phyloP scores from a whole-genome alignment of 2,888 invertebrate genomes.

The Scrobipalpa atriplicella region DNA sequence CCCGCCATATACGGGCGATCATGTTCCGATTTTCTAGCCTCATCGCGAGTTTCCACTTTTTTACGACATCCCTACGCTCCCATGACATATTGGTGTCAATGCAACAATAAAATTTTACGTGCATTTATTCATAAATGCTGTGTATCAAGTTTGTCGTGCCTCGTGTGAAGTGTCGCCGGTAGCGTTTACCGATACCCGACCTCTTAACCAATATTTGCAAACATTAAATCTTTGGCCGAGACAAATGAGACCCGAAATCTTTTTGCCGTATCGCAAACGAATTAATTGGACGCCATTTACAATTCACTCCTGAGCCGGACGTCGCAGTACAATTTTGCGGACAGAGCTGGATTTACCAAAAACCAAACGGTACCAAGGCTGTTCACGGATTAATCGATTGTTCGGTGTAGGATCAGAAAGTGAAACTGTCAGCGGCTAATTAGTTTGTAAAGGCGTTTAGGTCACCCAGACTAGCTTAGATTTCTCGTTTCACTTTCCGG shows the following conservation, averaged over 20 bases:
- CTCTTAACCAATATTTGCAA: slow-evolving; percentile 72
- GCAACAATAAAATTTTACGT: slow-evolving; percentile 75
- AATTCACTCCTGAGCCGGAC: slow-evolving; percentile 37
- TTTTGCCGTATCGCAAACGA: slow-evolving; percentile 43
- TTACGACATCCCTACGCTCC: slow-evolving; percentile 54
- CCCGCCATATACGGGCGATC: slow-evolving; percentile 57
- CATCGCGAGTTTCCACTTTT: slow-evolving; percentile 66
- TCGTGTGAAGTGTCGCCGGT: slow-evolving; percentile 48
- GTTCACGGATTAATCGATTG: slow-evolving; percentile 56
- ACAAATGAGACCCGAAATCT: slow-evolving; percentile 51
- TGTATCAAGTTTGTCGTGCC: slow-evolving; percentile 49
- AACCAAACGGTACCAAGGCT: slow-evolving; percentile 57
- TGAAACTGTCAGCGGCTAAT: slow-evolving; percentile 68
- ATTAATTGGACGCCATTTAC: slow-evolving; percentile 47
- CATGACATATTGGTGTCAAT: slow-evolving; percentile 75
- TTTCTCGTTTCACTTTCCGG: slow-evolving; percentile 63
- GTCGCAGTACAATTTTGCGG: slow-evolving; percentile 31
- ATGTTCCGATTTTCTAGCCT: slow-evolving; percentile 78
- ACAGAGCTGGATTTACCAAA: slow-evolving; percentile 42
- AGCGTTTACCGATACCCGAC: slow-evolving; percentile 70
- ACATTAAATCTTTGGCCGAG: slow-evolving; percentile 57
- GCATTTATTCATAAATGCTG: slow-evolving; percentile 63
- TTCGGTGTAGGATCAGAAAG: slow-evolving; percentile 60
- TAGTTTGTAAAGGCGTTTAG: slow-evolving; percentile 65
- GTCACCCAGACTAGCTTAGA: slow-evolving; percentile 59